Conservation (phyloP, 2,888 invertebrate genomes). For the Ochlodes sylvanus region DNA sequence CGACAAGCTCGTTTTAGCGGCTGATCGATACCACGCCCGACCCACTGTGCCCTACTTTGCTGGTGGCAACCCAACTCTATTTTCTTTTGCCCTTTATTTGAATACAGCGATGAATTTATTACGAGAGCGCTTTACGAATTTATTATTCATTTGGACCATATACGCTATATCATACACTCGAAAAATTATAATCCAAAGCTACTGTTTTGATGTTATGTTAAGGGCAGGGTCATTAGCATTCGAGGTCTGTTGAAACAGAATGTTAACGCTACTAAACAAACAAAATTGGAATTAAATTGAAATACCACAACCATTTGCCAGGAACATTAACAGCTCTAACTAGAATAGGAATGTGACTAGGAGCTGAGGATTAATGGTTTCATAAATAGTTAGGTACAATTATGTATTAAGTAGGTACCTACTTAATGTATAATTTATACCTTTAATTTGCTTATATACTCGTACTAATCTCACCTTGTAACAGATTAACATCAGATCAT, state of each 20-base stretch:
- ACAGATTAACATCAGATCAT: too few relatives aligned
- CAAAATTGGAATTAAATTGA: not conserved
- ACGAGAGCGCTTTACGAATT: conserved; percentile 42
- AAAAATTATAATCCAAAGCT: conserved; percentile 30
- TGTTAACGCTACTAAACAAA: not conserved
- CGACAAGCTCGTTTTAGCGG: conserved; percentile 72
- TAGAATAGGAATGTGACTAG: too few relatives aligned
- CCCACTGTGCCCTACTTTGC: conserved; percentile 75
- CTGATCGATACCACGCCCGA: conserved; percentile 76
- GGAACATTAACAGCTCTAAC: not conserved
- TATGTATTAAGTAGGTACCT: too few relatives aligned
- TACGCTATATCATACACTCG: conserved; percentile 29
- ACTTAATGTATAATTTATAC: too few relatives aligned
- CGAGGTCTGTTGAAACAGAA: not conserved
- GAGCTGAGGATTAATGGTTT: too few relatives aligned
- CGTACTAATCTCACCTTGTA: too few relatives aligned
- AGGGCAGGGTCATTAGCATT: conserved; percentile 4
- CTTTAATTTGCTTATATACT: too few relatives aligned
- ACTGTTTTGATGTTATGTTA: conserved; percentile 11
- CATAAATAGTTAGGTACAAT: too few relatives aligned
- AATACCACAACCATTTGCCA: not conserved
- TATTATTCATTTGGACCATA: conserved; percentile 38
- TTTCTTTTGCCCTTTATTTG: conserved; percentile 65
- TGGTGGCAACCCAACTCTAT: conserved; percentile 68
- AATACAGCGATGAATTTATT: conserved; percentile 56